Base-by-base conservation (phyloP, 1,140 invertebrate species). In the Leptinotarsa defecta region DNA sequence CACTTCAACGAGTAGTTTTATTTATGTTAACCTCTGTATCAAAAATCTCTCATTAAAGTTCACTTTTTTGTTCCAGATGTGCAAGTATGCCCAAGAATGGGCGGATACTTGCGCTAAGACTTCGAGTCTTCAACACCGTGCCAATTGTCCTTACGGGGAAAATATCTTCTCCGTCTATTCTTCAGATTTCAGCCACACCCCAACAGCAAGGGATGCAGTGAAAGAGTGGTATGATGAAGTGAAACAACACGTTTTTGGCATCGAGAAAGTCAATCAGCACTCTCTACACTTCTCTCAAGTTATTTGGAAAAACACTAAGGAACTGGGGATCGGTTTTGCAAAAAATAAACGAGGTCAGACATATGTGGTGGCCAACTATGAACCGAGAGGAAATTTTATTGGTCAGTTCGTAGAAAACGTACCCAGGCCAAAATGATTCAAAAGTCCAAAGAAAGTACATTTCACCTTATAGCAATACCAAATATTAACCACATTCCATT, bases 311-410 rank as follows among this genome's bases (percentile, higher is more conserved):
- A 88, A 85, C 8, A 91, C 89, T 1, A 89, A 85, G 75, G 91
- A 94, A 82, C 85, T 95, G 76, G 94, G 94, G 1, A 90, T 95
- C 8, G 94, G 91, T 3, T 89, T 89, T 78, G 92, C 93, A 13
- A 91, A 91, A 80, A 91, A 88, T 73, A 86, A 87, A 48, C 83
- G 81, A 73, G 89, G 79, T 84, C 84, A 90, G 86, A 77, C 91
- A 85, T 85, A 90, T 63, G 90, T 95, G 1, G 94, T 95, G 1
- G 92, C 92, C 1, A 94, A 94, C 85, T 95, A 95, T 77, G 88
- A 90, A 85, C 94, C 94, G n/a, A 89, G 93, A n/a, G 94, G 94
- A 48, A 96, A 96, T 81, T 90, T 91, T 71, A 86, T 92, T 11
- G 92, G 92, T 1, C 89, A 91, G 70, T 95, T 94, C 78, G 81